These are phyloP conservation scores for Naso thynnoides DNA, from an alignment of 2,797 vertebrate genomes.

Conservation along the genomic window DNA sequence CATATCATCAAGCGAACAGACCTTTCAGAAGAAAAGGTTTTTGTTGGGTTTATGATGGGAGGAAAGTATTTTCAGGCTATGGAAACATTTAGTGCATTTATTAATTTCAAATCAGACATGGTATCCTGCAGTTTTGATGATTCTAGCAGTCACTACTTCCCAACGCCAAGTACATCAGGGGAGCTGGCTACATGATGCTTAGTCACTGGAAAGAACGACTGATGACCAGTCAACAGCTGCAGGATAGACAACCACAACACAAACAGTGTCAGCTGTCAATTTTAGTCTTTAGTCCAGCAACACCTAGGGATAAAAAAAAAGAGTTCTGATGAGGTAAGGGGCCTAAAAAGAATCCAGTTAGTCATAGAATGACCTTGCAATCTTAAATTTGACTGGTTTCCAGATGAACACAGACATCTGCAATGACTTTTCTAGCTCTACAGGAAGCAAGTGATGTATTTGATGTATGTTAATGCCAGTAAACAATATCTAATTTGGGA, in stretches of 20 bases:
- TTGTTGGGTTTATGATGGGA: neutral
- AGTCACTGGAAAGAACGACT: slow-evolving; percentile 74
- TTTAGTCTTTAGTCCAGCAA: slow-evolving; percentile 1
- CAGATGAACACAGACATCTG: slow-evolving; percentile 13
- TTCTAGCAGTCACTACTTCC: slow-evolving; percentile 21
- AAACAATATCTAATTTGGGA: neutral
- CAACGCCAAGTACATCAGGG: slow-evolving; percentile 21
- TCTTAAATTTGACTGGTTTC: neutral
- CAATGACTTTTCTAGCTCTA: slow-evolving; percentile 30
- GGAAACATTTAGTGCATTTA: neutral
- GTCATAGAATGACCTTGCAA: neutral
- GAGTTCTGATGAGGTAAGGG: slow-evolving; percentile 60
- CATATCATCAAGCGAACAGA: too few relatives aligned
- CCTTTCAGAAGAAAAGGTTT: neutral
- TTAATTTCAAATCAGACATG: neutral
- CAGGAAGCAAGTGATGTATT: slow-evolving; percentile 11
- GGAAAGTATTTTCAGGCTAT: neutral
- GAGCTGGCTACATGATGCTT: slow-evolving; percentile 50
- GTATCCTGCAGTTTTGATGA: neutral
- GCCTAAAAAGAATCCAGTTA: slow-evolving; percentile 46
- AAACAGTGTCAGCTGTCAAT: slow-evolving; percentile 52
- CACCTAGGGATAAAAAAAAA: slow-evolving; percentile 50
- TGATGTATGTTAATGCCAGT: neutral
- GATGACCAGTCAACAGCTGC: slow-evolving; percentile 74
- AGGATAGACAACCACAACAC: slow-evolving; percentile 58